Base-by-base conservation (phyloP, 2,797 vertebrate species). In the Falco peregrinus region DNA sequence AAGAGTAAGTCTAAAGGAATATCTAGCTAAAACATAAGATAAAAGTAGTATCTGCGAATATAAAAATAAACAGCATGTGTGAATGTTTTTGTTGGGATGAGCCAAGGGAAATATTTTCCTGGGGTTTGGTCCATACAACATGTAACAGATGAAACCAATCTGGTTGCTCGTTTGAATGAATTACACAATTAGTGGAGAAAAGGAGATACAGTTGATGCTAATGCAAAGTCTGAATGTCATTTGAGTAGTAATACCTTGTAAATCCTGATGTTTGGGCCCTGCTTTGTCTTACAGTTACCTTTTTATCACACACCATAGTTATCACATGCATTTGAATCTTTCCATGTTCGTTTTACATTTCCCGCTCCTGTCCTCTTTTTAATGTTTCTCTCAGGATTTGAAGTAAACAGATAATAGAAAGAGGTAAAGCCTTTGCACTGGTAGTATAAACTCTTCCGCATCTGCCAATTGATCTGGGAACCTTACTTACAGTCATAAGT, bases 91-190 rank as follows among this genome's bases (percentile, higher is more conserved):
- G 88, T 91, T 92, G 67, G 64, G 88, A 91, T 89, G 51, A 95
- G 93, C 88, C 77, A 94, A 94, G 71, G 84, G 84, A 95, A 95
- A 96, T 93, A 92, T 93, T 97, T 97, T 95, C 88, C 71, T 89
- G 64, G 60, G 83, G 50, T 94, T 96, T 96, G 88, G 92, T 60
- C 95, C 85, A 95, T 74, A 29, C 53, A 87, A 28, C 39, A 87
- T 89, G 78, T 43, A 94, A 74, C 84, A 94, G 86, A 96, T 94
- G 92, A 96, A 96, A 96, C 60, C 86, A 93, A 90, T 96, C 93
- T 90, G 54, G 37, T 82, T 74, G 77, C 53, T 94, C 56, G 90
- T 95, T 89, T 93, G 92, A 91, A 89, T 87, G 71, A 94, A 90
- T 92, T 97, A 87, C 60, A 80, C 80, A 68, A 71, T 87, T 71